Evolutionary conservation across 2,888 invertebrate species (phyloP).

Genomic region (Ypsolopha scabrella): DNA sequence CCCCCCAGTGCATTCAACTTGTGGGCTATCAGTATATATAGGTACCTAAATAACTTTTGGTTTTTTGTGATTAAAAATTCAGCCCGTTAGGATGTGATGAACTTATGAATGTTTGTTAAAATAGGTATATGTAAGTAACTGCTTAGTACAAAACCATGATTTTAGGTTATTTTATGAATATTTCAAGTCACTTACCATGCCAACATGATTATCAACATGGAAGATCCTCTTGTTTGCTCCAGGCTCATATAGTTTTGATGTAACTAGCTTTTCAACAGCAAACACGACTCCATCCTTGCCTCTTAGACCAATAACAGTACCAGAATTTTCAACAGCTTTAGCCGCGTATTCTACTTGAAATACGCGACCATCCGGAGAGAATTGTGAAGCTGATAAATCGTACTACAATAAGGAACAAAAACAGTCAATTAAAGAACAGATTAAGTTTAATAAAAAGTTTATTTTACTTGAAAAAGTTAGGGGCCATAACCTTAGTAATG

Average conservation of each 20-base stretch:
- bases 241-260: conserved; percentile 92
- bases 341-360: conserved; percentile 99
- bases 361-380: conserved; percentile 98
- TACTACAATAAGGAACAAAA: conserved; percentile 76
- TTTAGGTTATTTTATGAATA: neutral
- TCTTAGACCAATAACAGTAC: conserved; percentile 93
- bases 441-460: neutral
- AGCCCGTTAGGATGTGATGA: too few species aligned
- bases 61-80: too few species aligned
- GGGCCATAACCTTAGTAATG: conserved; percentile 22
- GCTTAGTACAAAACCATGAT: too few species aligned
- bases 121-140: too few species aligned
- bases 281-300: conserved; percentile 98
- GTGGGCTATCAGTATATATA: too few species aligned
- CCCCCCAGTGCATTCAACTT: too few species aligned
- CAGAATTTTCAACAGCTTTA: conserved; percentile 98
- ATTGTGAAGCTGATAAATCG: conserved; percentile 99
- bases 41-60: too few species aligned
- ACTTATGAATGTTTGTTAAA: too few species aligned
- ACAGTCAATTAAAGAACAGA: conserved; percentile 7
- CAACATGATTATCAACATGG: conserved; percentile 93
- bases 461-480: neutral
- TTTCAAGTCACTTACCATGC: conserved; percentile 76
- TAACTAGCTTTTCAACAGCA: conserved; percentile 96
- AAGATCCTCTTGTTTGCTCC: conserved; percentile 94